These are phyloP conservation scores for Hydractinia echinata DNA, from an alignment of 30 jellyfish, hydroid and myxozoan species.

Conservation along the genomic window DNA sequence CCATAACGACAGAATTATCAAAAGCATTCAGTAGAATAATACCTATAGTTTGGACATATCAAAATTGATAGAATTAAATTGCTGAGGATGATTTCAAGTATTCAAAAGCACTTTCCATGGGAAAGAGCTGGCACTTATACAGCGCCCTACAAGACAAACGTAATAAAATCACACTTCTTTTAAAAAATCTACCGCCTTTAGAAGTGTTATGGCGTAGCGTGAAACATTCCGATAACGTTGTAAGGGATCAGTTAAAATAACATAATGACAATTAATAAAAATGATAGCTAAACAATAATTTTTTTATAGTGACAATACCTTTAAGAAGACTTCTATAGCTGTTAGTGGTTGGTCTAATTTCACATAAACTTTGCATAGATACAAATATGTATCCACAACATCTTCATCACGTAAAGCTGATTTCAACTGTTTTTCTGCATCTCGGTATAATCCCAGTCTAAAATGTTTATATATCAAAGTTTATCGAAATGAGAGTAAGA, in stretches of 20 bases:
- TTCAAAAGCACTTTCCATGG: too few relatives aligned
- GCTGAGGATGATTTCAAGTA: too few relatives aligned
- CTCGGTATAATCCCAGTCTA: conserved; percentile 93
- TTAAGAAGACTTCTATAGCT: conserved; percentile 80
- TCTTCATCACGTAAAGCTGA: conserved; percentile 96
- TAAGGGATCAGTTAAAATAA: neutral
- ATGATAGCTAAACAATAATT: neutral
- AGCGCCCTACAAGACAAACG: too few relatives aligned
- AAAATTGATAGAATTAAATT: too few relatives aligned
- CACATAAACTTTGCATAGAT: conserved; percentile 90
- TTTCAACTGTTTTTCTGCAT: conserved; percentile 92
- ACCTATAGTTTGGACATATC: too few relatives aligned
- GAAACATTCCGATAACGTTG: neutral
- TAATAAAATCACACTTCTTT: too few relatives aligned
- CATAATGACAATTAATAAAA: neutral
- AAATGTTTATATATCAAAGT: neutral
- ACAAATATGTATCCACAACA: conserved; percentile 75
- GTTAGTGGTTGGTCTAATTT: conserved; percentile 97
- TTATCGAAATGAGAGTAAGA: neutral
- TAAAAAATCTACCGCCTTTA: too few relatives aligned
- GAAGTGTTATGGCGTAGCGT: too few relatives aligned
- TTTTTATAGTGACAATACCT: conserved; percentile 37
- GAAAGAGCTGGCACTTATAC: too few relatives aligned
- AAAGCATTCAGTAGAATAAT: too few relatives aligned
- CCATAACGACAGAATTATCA: too few relatives aligned